Conservation (phyloP, 92 coral and sea anemone genomes). For the Phenganax stokvisi region DNA sequence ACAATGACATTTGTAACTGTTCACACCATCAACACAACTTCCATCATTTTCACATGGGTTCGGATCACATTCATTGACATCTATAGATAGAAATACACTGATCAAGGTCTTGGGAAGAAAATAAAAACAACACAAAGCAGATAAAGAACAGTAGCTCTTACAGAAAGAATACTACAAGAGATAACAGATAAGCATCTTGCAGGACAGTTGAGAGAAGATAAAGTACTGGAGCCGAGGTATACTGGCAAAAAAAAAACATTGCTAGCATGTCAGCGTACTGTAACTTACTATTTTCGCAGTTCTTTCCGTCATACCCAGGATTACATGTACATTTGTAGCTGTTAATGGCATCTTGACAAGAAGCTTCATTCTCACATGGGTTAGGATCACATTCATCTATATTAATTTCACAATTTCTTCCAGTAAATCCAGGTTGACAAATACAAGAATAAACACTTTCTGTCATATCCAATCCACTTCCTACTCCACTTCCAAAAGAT, state of each 20-base stretch:
- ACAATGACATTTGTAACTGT: slow-evolving; percentile 9
- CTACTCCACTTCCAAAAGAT: slow-evolving; percentile 25
- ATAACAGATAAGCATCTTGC: no score
- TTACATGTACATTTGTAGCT: neutral
- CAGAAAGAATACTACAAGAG: no score
- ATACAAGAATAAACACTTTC: slow-evolving; percentile 13
- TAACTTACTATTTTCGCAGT: slow-evolving; percentile 35
- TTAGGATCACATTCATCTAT: slow-evolving; percentile 16
- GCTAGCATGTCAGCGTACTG: no score
- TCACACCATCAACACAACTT: slow-evolving; percentile 1
- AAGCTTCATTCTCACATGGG: slow-evolving; percentile 15
- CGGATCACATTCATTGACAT: slow-evolving; percentile 21
- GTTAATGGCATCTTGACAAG: neutral
- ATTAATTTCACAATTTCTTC: slow-evolving; percentile 32
- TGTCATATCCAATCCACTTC: slow-evolving; percentile 23
- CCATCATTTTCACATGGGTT: slow-evolving; percentile 21
- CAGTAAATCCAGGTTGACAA: slow-evolving; percentile 27
- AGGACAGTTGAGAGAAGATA: no score
- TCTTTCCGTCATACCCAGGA: slow-evolving; percentile 32
- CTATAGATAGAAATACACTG: neutral
- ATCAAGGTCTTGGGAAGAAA: no score
- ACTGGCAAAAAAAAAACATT: no score
- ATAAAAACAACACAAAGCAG: no score
- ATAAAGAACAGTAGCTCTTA: no score
- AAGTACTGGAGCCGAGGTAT: no score